phyloP scores from a whole-genome alignment of 37 sponge, comb jelly and placozoan species.

The Theonella swinhoei region DNA sequence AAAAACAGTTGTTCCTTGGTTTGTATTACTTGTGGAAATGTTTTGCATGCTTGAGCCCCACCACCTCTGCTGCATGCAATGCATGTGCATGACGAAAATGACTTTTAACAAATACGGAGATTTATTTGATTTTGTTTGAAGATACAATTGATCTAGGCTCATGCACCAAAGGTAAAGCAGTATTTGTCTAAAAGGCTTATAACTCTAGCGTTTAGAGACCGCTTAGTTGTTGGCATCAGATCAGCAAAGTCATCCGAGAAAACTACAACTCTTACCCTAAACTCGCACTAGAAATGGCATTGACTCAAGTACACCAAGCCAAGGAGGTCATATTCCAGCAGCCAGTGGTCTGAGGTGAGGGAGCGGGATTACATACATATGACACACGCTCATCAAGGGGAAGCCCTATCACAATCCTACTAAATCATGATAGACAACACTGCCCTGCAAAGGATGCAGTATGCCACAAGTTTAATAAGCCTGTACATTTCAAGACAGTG shows the following conservation, averaged over 20 bases:
- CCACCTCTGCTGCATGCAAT: no score
- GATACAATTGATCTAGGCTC: no score
- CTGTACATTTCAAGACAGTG: conserved; percentile 3
- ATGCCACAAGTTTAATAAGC: conserved; percentile 9
- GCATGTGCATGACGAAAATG: no score
- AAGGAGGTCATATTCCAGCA: conserved; percentile 29
- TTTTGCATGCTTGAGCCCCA: no score
- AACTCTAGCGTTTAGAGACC: conserved; percentile 33
- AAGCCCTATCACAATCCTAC: background rate
- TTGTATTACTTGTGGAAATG: no score
- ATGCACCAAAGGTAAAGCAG: no score
- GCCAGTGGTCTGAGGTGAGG: background rate
- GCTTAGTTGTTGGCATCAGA: conserved; percentile 34
- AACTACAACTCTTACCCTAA: conserved; percentile 19
- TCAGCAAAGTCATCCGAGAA: conserved; percentile 20
- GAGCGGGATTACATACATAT: background rate
- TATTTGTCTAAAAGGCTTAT: no score
- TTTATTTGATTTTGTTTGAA: no score
- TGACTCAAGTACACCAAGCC: conserved; percentile 3
- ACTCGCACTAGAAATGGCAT: background rate
- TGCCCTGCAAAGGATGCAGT: conserved; percentile 20
- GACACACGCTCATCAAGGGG: background rate
- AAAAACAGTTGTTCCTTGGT: no score
- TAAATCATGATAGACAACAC: conserved; percentile 10
- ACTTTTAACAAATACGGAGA: no score